phyloP scores from a whole-genome alignment of 2,113 vertebrate genomes.

The Philantomba maxwellii region DNA sequence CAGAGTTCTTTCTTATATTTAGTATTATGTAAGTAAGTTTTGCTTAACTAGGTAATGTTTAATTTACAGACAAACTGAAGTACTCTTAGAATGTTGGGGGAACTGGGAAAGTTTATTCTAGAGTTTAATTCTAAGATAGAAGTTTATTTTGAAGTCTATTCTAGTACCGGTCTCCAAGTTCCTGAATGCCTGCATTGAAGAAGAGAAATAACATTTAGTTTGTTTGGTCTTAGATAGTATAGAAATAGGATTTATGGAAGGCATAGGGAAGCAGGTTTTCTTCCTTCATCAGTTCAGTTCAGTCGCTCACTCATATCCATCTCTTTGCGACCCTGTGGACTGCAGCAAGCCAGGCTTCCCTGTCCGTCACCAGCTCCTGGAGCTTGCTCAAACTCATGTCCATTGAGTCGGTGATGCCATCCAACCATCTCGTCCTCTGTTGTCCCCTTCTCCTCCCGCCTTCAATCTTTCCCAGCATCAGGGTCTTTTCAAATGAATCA shows the following conservation, averaged over 20 bases:
- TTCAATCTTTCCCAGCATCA: not conserved
- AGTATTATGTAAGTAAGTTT: not conserved
- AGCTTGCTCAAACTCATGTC: not conserved
- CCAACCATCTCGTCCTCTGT: not conserved
- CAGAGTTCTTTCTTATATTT: not conserved
- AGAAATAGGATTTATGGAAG: not conserved
- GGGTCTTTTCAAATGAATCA: not conserved
- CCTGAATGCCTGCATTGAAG: not conserved
- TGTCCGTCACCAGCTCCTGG: not conserved
- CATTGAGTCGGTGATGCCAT: not conserved
- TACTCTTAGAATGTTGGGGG: not conserved
- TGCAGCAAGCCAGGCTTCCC: not conserved
- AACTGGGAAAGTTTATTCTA: not conserved
- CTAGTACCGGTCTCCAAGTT: not conserved
- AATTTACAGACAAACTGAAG: not conserved
- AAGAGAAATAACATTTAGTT: not conserved
- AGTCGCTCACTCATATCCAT: not conserved
- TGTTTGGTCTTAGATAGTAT: not conserved
- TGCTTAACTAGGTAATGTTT: not conserved
- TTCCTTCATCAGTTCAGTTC: not conserved
- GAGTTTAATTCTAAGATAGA: not conserved
- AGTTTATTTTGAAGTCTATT: not conserved
- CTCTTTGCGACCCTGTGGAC: fast-evolving
- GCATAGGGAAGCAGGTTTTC: not conserved
- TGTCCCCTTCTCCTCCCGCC: fast-evolving